Percentiles rank a stretch among this genome's conserved stretches.
Conservation (phyloP, 2,113 vertebrate species). For the Python bivittatus region DNA sequence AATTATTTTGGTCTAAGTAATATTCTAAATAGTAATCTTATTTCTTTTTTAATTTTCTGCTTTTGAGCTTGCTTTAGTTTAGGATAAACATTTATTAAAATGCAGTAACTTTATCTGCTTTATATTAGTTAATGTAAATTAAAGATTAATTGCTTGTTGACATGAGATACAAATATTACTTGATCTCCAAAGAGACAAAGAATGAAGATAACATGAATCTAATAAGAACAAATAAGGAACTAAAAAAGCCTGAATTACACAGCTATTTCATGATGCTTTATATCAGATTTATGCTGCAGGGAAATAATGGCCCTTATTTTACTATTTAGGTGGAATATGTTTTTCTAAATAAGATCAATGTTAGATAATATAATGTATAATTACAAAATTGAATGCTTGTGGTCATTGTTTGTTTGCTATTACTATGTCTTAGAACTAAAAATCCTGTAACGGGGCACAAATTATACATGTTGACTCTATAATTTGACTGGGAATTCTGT, state of each 20-base stretch:
- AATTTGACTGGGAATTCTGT: neutral
- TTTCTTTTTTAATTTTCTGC: neutral
- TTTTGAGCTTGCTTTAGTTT: neutral
- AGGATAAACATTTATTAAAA: constrained; percentile 9
- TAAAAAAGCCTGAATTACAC: constrained; percentile 28
- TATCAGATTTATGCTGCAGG: neutral
- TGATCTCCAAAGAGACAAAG: constrained; percentile 65
- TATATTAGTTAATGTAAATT: constrained; percentile 54
- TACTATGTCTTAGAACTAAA: neutral
- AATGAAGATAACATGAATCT: constrained; percentile 53
- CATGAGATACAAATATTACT: constrained; percentile 61
- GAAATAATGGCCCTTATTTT: constrained; percentile 11
- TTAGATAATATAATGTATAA: neutral
- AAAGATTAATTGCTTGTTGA: constrained; percentile 56
- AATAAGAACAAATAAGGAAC: constrained; percentile 60
- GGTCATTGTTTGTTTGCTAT: neutral
- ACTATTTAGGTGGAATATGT: constrained; percentile 3
- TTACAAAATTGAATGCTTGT: neutral
- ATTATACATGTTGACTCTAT: neutral
- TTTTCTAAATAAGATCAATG: neutral
- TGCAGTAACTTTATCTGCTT: constrained; percentile 48
- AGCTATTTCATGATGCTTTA: constrained; percentile 52
- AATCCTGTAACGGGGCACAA: neutral
- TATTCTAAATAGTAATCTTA: neutral
- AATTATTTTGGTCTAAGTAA: neutral